Evolutionary conservation across 2,888 invertebrate genomes (phyloP).

Genomic region (Mycalesis mineus): DNA sequence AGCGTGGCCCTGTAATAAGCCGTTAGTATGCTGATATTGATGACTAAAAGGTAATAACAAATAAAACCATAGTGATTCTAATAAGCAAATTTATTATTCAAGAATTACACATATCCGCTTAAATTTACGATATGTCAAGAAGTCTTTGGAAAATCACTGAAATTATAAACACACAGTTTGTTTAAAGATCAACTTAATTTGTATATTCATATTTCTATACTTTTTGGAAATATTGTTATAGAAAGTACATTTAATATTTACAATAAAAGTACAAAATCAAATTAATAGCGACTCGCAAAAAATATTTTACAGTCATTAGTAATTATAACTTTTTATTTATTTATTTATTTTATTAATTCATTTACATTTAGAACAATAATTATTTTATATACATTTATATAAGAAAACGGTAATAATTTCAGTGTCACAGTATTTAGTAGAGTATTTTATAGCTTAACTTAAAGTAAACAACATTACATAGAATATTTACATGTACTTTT

Average conservation of each 20-base stretch:
- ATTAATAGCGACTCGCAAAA: conserved; percentile 21
- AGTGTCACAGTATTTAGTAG: conserved; percentile 32
- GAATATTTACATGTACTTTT: conserved; percentile 30
- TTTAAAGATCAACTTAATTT: conserved; percentile 6
- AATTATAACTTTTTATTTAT: conserved; percentile 21
- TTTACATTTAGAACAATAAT: conserved; percentile 26
- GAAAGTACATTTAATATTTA: conserved; percentile 33
- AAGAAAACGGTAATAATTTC: conserved; percentile 38
- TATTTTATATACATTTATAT: conserved; percentile 37
- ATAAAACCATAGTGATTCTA: conserved; percentile 40
- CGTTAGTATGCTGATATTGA: too few species aligned
- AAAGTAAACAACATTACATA: conserved; percentile 33
- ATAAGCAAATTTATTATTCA: conserved; percentile 71
- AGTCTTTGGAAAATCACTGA: conserved; percentile 67
- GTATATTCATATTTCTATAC: conserved; percentile 5
- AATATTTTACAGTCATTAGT: conserved; percentile 22
- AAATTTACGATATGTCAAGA: conserved; percentile 73
- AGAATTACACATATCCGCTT: conserved; percentile 65
- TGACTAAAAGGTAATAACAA: too few species aligned
- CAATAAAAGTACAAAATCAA: conserved; percentile 20
- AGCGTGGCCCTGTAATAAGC: too few species aligned
- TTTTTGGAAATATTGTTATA: conserved; percentile 13
- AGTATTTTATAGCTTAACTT: conserved; percentile 27
- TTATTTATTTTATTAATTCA: conserved; percentile 21
- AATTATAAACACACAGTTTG: conserved; percentile 34